A percentile compares a stretch with the other conserved stretches of the same genome.
phyloP scores from a whole-genome alignment of 92 coral and sea anemone genomes.

The Epizoanthus stellaris region DNA sequence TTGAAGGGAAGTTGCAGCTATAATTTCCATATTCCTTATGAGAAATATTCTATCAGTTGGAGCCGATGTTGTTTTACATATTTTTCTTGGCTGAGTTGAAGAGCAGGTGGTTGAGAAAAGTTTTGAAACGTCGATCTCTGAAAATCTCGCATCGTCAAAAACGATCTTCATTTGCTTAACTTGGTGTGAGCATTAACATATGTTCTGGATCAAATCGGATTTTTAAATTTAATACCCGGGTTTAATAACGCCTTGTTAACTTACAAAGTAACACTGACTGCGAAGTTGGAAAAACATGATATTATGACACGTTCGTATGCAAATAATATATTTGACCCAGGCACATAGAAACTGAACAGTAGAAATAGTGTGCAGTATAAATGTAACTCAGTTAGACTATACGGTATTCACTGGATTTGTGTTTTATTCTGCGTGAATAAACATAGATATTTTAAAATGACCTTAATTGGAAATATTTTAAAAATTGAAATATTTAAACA shows the following conservation, averaged over 20 bases:
- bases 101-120: conserved; percentile 12
- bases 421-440: background rate
- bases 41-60: background rate
- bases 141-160: background rate
- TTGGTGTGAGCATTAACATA: background rate
- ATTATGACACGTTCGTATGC: no score
- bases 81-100: background rate
- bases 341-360: no score
- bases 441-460: background rate
- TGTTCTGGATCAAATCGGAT: conserved; percentile 17
- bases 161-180: background rate
- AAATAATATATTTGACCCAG: background rate
- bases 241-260: background rate
- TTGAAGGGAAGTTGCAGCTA: background rate
- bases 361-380: no score
- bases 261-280: background rate
- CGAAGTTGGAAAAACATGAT: no score
- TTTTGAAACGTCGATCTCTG: background rate
- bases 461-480: no score
- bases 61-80: background rate
- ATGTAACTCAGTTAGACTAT: no score
- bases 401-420: no score
- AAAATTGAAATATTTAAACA: no score
- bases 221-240: background rate
- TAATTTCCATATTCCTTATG: background rate